Base-by-base conservation (phyloP, 2,797 vertebrate species). In the Eutrigla gurnardus region DNA sequence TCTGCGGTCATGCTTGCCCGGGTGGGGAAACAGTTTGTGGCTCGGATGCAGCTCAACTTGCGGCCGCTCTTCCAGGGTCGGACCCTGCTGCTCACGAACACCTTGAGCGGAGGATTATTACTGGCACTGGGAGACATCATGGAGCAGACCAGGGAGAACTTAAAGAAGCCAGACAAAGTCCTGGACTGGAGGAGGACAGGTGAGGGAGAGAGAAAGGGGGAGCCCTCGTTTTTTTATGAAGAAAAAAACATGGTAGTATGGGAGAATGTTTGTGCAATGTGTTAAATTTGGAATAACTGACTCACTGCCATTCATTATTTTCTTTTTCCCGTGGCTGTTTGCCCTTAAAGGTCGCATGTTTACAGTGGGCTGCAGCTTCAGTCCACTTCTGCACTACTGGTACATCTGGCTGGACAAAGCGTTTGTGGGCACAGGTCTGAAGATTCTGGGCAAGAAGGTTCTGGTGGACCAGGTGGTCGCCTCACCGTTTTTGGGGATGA, bases 311-410 rank as follows among this genome's bases (percentile, higher is more conserved):
- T 62, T 53, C 4, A 14, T 47, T 17, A 1, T 12, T 33, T 0
- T 17, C 12, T 8, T 6, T 14, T 4, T 14, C 12, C 32, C 25
- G 25, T 32, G 0, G 35, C 18, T 39, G 25, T 69, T 53, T 35
- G 4, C 9, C 14, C 40, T 18, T 12, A 1, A 84, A 99, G 97
- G 93, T 0, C 89, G 93, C 42, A 99, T 98, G 97, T 96, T 96
- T 43, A 84, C 86, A 0, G 93, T 96, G 0, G 98, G 98, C 70
- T 97, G 96, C 92, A 96, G 96, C 63, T 92, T 99, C 94, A 97
- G 97, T 0, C 97, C 97, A 0, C 12, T 96, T 57, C 83, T 98
- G 84, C 98, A 99, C 71, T 96, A 91, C 89, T 99, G 97, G 97
- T 99, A 99, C 89, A 53, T 86, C 0, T 98, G 96, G 96, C 86